Conservation (phyloP, 2,797 vertebrate genomes). For the Benthosema pterotum region DNA sequence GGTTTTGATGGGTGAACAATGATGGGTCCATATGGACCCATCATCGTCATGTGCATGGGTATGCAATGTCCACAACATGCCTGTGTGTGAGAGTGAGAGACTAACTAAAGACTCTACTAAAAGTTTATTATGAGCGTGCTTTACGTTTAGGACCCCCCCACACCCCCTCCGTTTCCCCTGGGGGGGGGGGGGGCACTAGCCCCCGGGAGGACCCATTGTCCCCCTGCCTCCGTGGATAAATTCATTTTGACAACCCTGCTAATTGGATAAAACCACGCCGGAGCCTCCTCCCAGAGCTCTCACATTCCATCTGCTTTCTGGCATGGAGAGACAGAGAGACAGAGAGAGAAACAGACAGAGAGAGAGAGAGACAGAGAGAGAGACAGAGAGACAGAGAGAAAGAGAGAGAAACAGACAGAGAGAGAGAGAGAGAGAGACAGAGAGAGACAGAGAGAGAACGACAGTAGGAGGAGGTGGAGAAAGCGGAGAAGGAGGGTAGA, state of each 20-base stretch:
- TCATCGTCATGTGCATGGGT: slow-evolving; percentile 47
- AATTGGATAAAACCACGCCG: slow-evolving; percentile 95
- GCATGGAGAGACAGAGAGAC: slow-evolving; percentile 62
- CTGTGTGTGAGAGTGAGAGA: slow-evolving; percentile 46
- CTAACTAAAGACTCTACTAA: slow-evolving; percentile 79
- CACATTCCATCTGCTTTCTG: slow-evolving; percentile 88
- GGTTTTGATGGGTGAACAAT: too few species aligned
- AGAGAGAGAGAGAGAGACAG: slow-evolving; percentile 48
- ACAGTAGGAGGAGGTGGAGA: too few species aligned
- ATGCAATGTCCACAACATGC: slow-evolving; percentile 50
- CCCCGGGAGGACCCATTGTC: slow-evolving; percentile 76
- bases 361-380: slow-evolving; percentile 53
- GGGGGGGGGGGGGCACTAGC: slow-evolving; percentile 64
- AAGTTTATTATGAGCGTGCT: slow-evolving; percentile 76
- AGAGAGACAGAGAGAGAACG: slow-evolving; percentile 33
- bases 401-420: too few species aligned
- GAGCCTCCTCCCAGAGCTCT: slow-evolving; percentile 85
- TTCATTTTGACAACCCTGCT: slow-evolving; percentile 99
- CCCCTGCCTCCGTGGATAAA: slow-evolving; percentile 85
- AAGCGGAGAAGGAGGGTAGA: slow-evolving; percentile 25
- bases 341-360: background rate
- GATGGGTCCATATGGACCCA: too few species aligned
- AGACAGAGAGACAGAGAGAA: slow-evolving; percentile 36
- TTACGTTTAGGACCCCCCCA: slow-evolving; percentile 63
- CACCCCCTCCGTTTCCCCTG: slow-evolving; percentile 61